These are phyloP conservation scores for Champsocephalus esox DNA, from an alignment of 2,797 vertebrate species.

Conservation along the genomic window DNA sequence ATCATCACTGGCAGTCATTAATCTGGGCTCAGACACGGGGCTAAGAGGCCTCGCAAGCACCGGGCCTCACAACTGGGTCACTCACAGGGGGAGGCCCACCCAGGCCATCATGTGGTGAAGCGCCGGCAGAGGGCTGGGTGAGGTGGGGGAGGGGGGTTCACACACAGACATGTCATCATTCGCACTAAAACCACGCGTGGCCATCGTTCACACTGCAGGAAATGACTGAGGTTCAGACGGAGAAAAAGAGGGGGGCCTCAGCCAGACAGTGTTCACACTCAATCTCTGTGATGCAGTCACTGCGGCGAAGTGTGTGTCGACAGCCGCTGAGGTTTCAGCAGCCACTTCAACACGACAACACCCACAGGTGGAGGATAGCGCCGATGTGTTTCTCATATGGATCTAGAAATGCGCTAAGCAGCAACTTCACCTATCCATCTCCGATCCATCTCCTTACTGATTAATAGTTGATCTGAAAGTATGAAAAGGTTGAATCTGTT, in stretches of 20 bases:
- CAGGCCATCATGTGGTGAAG: conserved; percentile 83
- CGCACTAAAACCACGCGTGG: conserved; percentile 62
- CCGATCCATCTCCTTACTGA: conserved; percentile 8
- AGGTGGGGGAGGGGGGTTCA: conserved; percentile 62
- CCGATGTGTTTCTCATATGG: neutral
- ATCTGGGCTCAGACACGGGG: conserved; percentile 87
- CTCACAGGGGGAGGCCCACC: conserved; percentile 82
- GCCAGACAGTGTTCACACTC: conserved; percentile 47
- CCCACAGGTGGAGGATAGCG: conserved; percentile 54
- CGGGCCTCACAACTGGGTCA: conserved; percentile 85
- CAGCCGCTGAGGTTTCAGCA: conserved; percentile 26
- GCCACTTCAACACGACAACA: conserved; percentile 54
- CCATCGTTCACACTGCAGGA: conserved; percentile 66
- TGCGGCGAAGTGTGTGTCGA: conserved; percentile 11
- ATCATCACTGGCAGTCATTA: conserved; percentile 86
- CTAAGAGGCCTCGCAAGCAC: conserved; percentile 82
- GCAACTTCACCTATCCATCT: neutral
- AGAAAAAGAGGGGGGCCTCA: conserved; percentile 30
- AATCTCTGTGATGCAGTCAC: conserved; percentile 44
- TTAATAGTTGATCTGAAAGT: conserved; percentile 8
- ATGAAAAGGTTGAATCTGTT: conserved; percentile 23
- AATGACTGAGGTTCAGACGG: conserved; percentile 66
- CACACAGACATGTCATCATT: conserved; percentile 69
- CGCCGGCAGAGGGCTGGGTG: conserved; percentile 67
- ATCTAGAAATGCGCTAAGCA: neutral